Evolutionary conservation across 2,888 invertebrate species (phyloP).

Genomic region (Zaprionus lineosus): DNA sequence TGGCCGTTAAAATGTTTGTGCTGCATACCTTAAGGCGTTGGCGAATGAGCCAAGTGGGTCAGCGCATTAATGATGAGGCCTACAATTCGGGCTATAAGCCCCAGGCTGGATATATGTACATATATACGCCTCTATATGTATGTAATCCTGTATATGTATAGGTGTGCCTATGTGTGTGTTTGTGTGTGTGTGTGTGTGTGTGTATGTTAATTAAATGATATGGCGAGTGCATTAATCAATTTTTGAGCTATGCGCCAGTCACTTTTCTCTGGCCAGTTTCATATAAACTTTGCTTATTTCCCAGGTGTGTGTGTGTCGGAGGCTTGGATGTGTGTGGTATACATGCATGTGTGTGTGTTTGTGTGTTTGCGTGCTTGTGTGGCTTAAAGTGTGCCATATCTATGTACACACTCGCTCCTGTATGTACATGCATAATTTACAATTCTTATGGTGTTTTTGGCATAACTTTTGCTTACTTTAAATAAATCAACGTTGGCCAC

Average conservation of each 20-base stretch:
- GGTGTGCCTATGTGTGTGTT: too few relatives aligned
- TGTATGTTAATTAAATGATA: slow-evolving; percentile 60
- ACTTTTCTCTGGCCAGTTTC: slow-evolving; percentile 10
- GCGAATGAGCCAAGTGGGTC: slow-evolving; percentile 29
- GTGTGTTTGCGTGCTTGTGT: slow-evolving; percentile 10
- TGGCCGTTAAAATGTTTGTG: slow-evolving; percentile 25
- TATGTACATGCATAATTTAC: slow-evolving; percentile 62
- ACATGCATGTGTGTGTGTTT: background rate
- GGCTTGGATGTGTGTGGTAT: too few relatives aligned
- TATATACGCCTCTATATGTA: too few relatives aligned
- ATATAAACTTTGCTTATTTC: slow-evolving; percentile 66
- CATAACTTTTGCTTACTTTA: slow-evolving; percentile 74
- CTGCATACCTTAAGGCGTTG: slow-evolving; percentile 51
- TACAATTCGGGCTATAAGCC: slow-evolving; percentile 2
- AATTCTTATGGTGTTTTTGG: slow-evolving; percentile 63
- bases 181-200: too few relatives aligned
- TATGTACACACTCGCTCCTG: background rate
- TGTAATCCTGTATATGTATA: too few relatives aligned
- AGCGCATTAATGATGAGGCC: slow-evolving; percentile 37
- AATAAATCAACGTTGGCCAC: slow-evolving; percentile 65
- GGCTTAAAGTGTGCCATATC: background rate
- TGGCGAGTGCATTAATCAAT: slow-evolving; percentile 66
- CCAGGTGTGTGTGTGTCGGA: slow-evolving; percentile 44
- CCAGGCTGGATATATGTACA: slow-evolving; percentile 3
- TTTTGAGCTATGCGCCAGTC: slow-evolving; percentile 15